A percentile compares a stretch with the other conserved stretches of the same genome.
phyloP scores from a whole-genome alignment of 2,113 vertebrate genomes.

The Dinomys branickii region DNA sequence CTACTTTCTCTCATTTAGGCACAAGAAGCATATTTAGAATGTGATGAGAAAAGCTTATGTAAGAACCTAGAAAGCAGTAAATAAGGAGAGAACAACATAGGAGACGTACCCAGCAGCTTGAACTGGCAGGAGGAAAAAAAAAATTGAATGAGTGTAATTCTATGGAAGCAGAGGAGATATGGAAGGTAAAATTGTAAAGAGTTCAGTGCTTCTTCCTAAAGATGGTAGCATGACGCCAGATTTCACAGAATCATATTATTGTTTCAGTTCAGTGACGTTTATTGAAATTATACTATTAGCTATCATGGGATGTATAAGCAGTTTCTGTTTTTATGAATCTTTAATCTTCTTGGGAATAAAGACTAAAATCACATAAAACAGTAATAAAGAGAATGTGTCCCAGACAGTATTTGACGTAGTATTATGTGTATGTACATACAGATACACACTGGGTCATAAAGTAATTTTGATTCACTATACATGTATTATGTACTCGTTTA shows the following conservation, averaged over 20 bases:
- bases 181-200: not conserved
- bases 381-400: not conserved
- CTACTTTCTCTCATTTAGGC: not conserved
- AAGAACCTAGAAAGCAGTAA: not conserved
- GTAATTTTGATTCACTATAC: constrained; percentile 3
- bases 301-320: not conserved
- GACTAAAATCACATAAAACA: not conserved
- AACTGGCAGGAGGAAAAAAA: not conserved
- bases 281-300: not conserved
- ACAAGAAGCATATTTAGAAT: not conserved
- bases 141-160: not conserved
- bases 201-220: not conserved
- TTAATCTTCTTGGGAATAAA: not conserved
- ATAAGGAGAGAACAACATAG: not conserved
- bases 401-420: not conserved
- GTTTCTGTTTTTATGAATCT: not conserved
- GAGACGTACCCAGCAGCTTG: not conserved
- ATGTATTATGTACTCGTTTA: not conserved
- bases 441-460: not conserved
- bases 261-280: not conserved
- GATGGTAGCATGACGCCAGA: not conserved
- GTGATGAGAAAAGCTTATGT: not conserved
- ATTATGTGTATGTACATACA: no score
- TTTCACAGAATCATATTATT: not conserved
- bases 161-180: not conserved